Conservation (phyloP, 2,113 vertebrate genomes). For the Hymenochirus boettgeri region DNA sequence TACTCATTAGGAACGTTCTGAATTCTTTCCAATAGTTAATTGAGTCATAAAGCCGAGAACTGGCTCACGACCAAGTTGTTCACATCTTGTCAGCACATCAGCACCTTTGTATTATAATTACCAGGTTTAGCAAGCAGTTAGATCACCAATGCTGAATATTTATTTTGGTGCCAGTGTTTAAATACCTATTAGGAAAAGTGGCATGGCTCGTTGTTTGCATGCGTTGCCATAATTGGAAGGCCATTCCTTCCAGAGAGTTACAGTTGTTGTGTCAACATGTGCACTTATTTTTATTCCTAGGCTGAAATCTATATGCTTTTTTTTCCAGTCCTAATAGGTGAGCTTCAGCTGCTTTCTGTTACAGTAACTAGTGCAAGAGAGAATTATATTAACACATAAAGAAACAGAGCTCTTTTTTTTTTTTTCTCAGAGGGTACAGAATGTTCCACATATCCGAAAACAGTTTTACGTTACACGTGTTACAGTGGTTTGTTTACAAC, state of each 20-base stretch:
- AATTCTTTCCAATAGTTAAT: background rate
- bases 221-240: background rate
- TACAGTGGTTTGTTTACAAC: constrained; percentile 60
- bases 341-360: constrained; percentile 45
- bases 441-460: constrained; percentile 61
- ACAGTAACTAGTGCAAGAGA: constrained; percentile 51
- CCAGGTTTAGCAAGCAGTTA: background rate
- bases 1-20: too few species aligned
- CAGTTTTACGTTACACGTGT: constrained; percentile 53
- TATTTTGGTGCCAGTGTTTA: background rate
- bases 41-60: background rate
- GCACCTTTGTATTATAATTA: background rate
- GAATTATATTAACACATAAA: constrained; percentile 46
- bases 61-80: background rate
- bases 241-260: background rate
- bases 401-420: constrained; percentile 52
- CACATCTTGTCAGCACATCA: background rate
- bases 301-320: constrained; percentile 38
- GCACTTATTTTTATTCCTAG: constrained; percentile 34
- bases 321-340: constrained; percentile 45
- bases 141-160: background rate
- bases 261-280: constrained; percentile 2
- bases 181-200: background rate
- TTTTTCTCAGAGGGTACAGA: constrained; percentile 56
- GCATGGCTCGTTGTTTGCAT: background rate